Base-by-base conservation (phyloP, 2,113 vertebrate species). In the Gadus macrocephalus region DNA sequence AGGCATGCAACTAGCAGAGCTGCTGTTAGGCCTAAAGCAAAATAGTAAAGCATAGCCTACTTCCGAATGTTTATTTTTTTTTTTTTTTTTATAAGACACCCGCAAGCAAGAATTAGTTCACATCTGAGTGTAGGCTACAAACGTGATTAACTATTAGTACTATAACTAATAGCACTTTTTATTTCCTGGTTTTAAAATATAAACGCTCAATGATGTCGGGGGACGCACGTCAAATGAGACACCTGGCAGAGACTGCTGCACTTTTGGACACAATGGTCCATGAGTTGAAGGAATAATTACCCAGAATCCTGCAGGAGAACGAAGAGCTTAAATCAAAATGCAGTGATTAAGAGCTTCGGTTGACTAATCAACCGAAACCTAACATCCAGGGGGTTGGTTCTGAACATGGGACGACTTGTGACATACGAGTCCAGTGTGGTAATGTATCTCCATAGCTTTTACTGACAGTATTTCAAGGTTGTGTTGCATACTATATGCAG, bases 361-460 rank as follows among this genome's bases (percentile, higher is more conserved):
- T 9, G 5, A 67, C 66, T 22, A 49, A 20, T 25, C 49, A 20
- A 1, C 14, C 19, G 22, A 9, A 3, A 0, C 17, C 1, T 16
- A 0, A 1, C 14, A 2, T 2, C 9, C 3, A 11, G n/a, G 77
- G 72, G 17, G 58, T 15, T 0, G 53, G 22, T 2, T 15, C 66
- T 11, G 35, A 0, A 15, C 63, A 1, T 2, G 56, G 31, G 5
- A 25, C 67, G 2, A 84, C 68, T 66, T 77, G 87, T 5, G 89
- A 92, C 72, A 62, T 66, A 0, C 89, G 86, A 0, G 77, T 90
- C 3, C 91, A 92, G 1, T 92, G 90, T 64, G 91, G 91, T 92
- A 75, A 81, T 89, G 84, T 62, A 35, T 4, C 4, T 35, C 6
- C 31, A 35, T 35, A 35, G 31, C 31, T 35, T 7, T 35, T 35